Evolutionary conservation across 1,140 invertebrate genomes (phyloP), one percentile per base, ranked within the genome.

Genomic region (Cydia amplana): DNA sequence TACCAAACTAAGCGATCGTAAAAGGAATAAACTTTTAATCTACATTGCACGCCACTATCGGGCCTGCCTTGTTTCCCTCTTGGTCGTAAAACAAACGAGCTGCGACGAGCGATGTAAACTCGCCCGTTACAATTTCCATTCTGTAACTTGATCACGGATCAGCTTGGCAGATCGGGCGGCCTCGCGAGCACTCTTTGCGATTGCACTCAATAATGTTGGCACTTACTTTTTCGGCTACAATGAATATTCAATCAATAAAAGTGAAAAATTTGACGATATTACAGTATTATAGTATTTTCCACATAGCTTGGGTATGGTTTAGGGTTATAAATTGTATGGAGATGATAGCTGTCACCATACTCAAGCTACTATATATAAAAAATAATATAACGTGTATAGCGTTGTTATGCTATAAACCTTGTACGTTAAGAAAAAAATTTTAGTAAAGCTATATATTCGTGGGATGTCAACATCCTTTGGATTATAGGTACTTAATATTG

Each of bases 31-130:
- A 67, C 28, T 67, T 67, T 67, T 67, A 36, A 67, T 67, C 64
- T 67, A 36, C 64, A 67, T 67, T 67, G 28, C 25, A 32, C n/a
- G 16, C 28, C 9, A 64, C 64, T 67, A 67, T 67, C 64, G 28
- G 64, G 14, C 20, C 20, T 67, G 64, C 64, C 64, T 36, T 36
- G 64, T 67, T 67, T 67, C 14, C 25, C 64, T 28, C 64, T 67
- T 36, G 64, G 28, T 36, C 64, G 64, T 67, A 67, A 67, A 67
- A 67, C 28, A 67, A 67, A 67, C 64, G 64, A 67, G 64, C 28
- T 36, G 28, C 64, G 28, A 67, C 64, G 64, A 67, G 23, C 64
- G 28, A 67, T 67, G 64, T 67, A 67, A 67, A 67, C 64, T n/a
- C 28, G 64, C 28, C 64, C 25, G 28, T 32, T 67, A 67, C 64